phyloP scores from a whole-genome alignment of 2,797 vertebrate genomes.

The Platalea minor region DNA sequence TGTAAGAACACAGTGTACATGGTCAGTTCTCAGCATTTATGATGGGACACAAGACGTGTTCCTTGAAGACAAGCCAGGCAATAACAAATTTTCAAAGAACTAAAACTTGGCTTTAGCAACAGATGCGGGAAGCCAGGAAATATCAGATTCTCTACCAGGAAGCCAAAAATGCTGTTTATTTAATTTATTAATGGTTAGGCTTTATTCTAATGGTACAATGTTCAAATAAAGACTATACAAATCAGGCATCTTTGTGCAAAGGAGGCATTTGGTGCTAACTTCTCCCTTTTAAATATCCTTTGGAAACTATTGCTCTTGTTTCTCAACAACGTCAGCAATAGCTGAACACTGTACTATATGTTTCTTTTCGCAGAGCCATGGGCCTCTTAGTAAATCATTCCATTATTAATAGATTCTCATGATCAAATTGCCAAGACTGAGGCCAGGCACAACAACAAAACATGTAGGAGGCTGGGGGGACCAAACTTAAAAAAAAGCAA shows the following conservation, averaged over 20 bases:
- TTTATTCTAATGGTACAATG: slow-evolving; percentile 10
- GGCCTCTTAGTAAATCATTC: background rate
- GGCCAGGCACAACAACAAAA: background rate
- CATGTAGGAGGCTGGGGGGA: background rate
- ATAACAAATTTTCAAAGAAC: slow-evolving; percentile 53
- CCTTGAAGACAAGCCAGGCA: slow-evolving; percentile 53
- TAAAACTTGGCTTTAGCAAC: slow-evolving; percentile 37
- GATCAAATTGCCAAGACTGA: background rate
- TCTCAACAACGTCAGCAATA: background rate
- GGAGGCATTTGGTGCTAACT: background rate
- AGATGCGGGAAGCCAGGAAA: slow-evolving; percentile 40
- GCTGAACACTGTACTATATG: background rate
- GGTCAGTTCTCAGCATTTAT: slow-evolving; percentile 17
- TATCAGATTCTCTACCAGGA: slow-evolving; percentile 14
- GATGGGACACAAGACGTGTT: slow-evolving; percentile 11
- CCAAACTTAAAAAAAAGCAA: background rate
- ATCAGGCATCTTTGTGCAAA: background rate
- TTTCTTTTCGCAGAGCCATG: background rate
- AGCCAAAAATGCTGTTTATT: slow-evolving; percentile 56
- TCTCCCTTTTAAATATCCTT: background rate
- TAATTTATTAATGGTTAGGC: slow-evolving; percentile 42
- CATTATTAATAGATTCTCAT: slow-evolving; percentile 6
- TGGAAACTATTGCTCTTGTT: slow-evolving; percentile 2
- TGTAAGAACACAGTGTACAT: background rate
- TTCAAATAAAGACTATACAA: slow-evolving; percentile 2